Evolutionary conservation across 2,888 invertebrate genomes (phyloP).

Genomic region (Rhynchonema sp.): DNA sequence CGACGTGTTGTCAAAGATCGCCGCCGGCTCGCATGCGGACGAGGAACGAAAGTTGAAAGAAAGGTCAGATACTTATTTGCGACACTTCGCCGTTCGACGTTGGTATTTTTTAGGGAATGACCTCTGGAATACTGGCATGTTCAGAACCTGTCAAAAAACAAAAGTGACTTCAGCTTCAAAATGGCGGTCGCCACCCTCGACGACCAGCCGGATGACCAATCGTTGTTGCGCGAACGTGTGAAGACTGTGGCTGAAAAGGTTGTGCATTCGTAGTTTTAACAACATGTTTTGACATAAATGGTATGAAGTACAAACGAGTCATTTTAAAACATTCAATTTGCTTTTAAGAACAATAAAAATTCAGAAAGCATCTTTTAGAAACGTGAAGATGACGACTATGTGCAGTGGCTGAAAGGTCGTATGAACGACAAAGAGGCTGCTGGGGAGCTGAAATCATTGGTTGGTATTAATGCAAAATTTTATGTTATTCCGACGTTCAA

Average conservation of each 20-base stretch:
- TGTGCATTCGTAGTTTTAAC: background rate
- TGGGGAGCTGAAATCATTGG: slow-evolving; percentile 24
- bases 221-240: slow-evolving; percentile 27
- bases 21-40: background rate
- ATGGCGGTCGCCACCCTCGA: background rate
- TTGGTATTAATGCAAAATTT: no score
- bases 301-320: background rate
- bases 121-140: no score
- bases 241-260: slow-evolving; percentile 29
- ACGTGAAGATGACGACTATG: slow-evolving; percentile 42
- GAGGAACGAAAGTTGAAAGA: background rate
- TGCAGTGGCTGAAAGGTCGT: slow-evolving; percentile 58
- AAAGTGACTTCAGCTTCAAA: background rate
- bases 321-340: background rate
- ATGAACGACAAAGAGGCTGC: slow-evolving; percentile 7
- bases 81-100: no score
- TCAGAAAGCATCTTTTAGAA: slow-evolving; percentile 7
- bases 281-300: background rate
- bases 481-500: no score
- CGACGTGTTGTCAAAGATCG: slow-evolving; percentile 1
- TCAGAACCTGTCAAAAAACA: no score
- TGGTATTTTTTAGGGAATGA: no score
- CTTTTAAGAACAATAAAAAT: no score
- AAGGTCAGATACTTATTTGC: background rate
- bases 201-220: slow-evolving; percentile 17